These are phyloP conservation scores for Cyrtonyx montezumae DNA, from an alignment of 2,113 vertebrate genomes.

Conservation along the genomic window DNA sequence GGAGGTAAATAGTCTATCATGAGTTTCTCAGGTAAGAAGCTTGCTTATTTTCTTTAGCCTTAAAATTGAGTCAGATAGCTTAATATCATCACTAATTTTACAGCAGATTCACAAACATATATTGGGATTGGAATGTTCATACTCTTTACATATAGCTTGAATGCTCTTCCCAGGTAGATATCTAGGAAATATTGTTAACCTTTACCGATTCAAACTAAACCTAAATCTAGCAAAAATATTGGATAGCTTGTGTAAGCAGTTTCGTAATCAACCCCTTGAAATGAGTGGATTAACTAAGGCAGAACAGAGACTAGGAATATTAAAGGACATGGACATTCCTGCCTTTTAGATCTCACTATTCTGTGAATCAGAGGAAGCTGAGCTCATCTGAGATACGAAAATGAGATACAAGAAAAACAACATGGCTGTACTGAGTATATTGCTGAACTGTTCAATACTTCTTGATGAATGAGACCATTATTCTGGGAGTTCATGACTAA, in stretches of 20 bases:
- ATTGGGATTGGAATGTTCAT: background rate
- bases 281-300: background rate
- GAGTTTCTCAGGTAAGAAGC: constrained; percentile 22
- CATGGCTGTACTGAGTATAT: background rate
- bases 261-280: background rate
- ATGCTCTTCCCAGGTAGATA: background rate
- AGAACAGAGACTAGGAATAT: background rate
- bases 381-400: background rate
- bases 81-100: background rate
- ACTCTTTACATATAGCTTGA: background rate
- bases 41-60: constrained; percentile 39
- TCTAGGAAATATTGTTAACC: background rate
- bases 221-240: background rate
- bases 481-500: constrained; percentile 29
- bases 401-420: constrained; percentile 29
- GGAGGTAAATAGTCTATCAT: background rate
- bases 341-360: background rate
- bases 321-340: background rate
- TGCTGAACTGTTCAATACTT: background rate
- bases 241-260: background rate
- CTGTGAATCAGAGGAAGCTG: background rate
- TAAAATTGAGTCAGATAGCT: background rate
- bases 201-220: background rate
- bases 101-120: background rate
- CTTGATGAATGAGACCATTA: constrained; percentile 21